Evolutionary conservation across 2,888 invertebrate species (phyloP), one percentile per base, ranked within the genome.

Genomic region (Atethmia centrago): DNA sequence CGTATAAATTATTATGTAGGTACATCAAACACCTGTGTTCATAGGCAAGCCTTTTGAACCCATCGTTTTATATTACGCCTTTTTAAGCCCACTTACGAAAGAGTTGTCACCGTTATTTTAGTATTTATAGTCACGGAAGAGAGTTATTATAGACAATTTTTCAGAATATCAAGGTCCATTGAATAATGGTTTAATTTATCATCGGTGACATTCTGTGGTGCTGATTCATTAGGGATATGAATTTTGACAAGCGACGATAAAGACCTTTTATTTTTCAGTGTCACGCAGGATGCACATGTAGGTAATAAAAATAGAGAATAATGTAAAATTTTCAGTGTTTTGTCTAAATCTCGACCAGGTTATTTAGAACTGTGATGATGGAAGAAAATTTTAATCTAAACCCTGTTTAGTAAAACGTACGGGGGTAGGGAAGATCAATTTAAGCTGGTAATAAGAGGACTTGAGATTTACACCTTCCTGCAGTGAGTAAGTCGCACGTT

Each of bases 391-490:
- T 80, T 77, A 83, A 71, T 74, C 66, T 31, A 53, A 70, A 59
- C 65, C 74, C 74, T 79, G 65, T 77, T 73, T 80, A 58, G 68
- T 73, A 28, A 45, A 64, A 59, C 53, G 51, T 45, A 64, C 49
- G 78, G 68, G 77, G 74, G 80, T 75, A 74, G 58, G 77, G 85
- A 56, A 88, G 92, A 61, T 91, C 92, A 81, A 71, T 58, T 75
- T 80, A 85, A 71, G 80, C 53, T 93, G 92, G 94, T 87, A 89
- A 90, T 92, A 87, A 88, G 89, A 89, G 88, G 86, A 88, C 88
- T 86, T 87, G 88, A 94, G 94, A 95, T 96, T 95, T 95, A 95
- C 92, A 92, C 93, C 94, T 95, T 95, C 95, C 95, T 93, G 93
- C n/a, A 92, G 90, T 77, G 88, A 85, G 88, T 88, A 90, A 88